These are phyloP conservation scores for Gymnodraco acuticeps DNA, from an alignment of 2,797 vertebrate genomes.

Conservation along the genomic window DNA sequence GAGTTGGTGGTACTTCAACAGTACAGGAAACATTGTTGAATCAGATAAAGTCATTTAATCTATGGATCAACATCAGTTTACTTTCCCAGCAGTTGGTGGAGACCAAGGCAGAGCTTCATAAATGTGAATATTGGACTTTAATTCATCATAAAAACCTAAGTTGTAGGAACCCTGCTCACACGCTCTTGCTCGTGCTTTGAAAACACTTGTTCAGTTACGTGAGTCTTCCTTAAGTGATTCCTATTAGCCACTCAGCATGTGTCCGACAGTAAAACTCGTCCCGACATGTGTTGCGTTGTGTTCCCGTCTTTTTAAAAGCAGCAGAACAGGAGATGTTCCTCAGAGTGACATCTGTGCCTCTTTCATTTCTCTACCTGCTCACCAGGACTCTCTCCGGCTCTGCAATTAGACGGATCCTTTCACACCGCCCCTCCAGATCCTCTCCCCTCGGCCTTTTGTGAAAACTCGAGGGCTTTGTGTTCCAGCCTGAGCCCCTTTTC, in stretches of 20 bases:
- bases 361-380: constrained; percentile 73
- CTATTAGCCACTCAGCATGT: background rate
- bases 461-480: constrained; percentile 67
- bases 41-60: background rate
- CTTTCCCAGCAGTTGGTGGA: background rate
- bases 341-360: constrained; percentile 71
- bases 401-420: constrained; percentile 76
- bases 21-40: background rate
- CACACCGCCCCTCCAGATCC: constrained; percentile 53
- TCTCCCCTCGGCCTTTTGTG: constrained; percentile 68
- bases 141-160: no score
- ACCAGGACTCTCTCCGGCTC: constrained; percentile 60
- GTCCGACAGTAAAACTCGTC: background rate
- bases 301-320: constrained; percentile 17
- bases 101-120: no score
- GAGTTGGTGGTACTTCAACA: background rate
- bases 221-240: no score
- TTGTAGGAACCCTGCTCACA: no score
- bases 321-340: constrained; percentile 49
- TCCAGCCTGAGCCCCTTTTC: constrained; percentile 69
- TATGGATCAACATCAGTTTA: background rate
- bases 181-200: no score
- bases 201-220: no score
- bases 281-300: background rate
- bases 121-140: no score